A percentile compares a stretch with the other conserved stretches of the same genome.
These are phyloP conservation scores for Platichthys stellatus DNA, from an alignment of 2,113 vertebrate genomes.

Conservation along the genomic window DNA sequence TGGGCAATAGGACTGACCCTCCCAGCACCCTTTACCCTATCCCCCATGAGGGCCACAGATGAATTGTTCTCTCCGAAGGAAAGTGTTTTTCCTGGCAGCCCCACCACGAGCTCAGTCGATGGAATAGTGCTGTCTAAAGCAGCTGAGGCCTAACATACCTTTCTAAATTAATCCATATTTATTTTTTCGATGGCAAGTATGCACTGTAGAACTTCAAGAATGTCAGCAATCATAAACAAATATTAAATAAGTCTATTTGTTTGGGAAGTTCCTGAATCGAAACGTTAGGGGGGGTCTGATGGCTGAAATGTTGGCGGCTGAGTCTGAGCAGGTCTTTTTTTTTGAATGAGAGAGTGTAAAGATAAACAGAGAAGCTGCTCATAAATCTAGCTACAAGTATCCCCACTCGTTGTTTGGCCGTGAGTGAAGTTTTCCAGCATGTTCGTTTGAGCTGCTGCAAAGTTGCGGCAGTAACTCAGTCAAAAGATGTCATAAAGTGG, in stretches of 20 bases:
- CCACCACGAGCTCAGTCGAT: conserved; percentile 23
- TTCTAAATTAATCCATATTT: conserved; percentile 61
- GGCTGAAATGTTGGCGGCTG: conserved; percentile 35
- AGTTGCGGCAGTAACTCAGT: neutral
- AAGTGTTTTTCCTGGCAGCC: conserved; percentile 78
- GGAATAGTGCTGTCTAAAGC: conserved; percentile 55
- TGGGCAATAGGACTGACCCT: conserved; percentile 60
- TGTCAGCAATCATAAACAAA: conserved; percentile 53
- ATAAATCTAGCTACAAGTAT: conserved; percentile 45
- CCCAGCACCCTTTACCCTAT: conserved; percentile 51
- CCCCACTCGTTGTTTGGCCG: conserved; percentile 51
- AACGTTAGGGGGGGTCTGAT: conserved; percentile 52
- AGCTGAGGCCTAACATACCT: conserved; percentile 50
- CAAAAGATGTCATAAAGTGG: neutral
- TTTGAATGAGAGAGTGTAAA: conserved; percentile 49
- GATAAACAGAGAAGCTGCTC: conserved; percentile 58
- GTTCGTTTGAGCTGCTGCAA: conserved; percentile 21
- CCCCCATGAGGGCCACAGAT: conserved; percentile 55
- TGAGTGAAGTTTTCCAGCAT: conserved; percentile 40
- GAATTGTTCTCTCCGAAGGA: conserved; percentile 69
- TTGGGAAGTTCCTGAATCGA: conserved; percentile 52
- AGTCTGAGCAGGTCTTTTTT: conserved; percentile 18
- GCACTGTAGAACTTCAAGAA: conserved; percentile 42
- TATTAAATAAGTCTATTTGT: conserved; percentile 42
- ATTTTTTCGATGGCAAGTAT: conserved; percentile 34